These are phyloP conservation scores for Rhodeus uyekii DNA, from an alignment of 2,797 vertebrate species.

Conservation along the genomic window DNA sequence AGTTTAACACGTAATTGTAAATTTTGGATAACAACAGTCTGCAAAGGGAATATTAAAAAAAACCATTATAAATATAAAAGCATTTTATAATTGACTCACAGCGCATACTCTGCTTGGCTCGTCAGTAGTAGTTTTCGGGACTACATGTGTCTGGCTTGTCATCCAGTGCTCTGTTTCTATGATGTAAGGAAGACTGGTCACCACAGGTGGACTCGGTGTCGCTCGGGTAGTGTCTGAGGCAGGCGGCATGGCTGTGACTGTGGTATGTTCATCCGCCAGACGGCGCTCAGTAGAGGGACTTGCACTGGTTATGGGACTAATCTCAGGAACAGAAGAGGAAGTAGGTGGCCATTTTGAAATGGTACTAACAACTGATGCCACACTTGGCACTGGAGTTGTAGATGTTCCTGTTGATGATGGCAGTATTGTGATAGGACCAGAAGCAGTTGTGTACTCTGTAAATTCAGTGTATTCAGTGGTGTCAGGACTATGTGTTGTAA, in stretches of 20 bases:
- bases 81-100: constrained; percentile 63
- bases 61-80: neutral
- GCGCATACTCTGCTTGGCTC: constrained; percentile 70
- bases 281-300: constrained; percentile 1
- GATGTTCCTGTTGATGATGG: constrained; percentile 14
- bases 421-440: constrained; percentile 49
- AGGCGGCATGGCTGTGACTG: constrained; percentile 6
- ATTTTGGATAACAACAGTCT: neutral
- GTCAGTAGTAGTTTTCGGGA: constrained; percentile 26
- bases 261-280: constrained; percentile 32
- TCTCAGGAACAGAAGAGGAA: constrained; percentile 24
- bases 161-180: constrained; percentile 37
- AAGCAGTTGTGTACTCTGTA: constrained; percentile 42
- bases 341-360: constrained; percentile 8
- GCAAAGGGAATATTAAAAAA: neutral
- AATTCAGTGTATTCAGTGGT: neutral
- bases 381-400: constrained; percentile 46
- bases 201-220: neutral
- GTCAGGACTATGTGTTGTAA: constrained; percentile 28
- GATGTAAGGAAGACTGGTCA: neutral
- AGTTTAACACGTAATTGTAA: neutral
- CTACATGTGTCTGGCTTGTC: constrained; percentile 20
- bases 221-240: constrained; percentile 10
- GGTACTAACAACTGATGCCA: constrained; percentile 11
- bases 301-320: neutral